Evolutionary conservation across 2,888 invertebrate species (phyloP).

Genomic region (Drosophila recens): DNA sequence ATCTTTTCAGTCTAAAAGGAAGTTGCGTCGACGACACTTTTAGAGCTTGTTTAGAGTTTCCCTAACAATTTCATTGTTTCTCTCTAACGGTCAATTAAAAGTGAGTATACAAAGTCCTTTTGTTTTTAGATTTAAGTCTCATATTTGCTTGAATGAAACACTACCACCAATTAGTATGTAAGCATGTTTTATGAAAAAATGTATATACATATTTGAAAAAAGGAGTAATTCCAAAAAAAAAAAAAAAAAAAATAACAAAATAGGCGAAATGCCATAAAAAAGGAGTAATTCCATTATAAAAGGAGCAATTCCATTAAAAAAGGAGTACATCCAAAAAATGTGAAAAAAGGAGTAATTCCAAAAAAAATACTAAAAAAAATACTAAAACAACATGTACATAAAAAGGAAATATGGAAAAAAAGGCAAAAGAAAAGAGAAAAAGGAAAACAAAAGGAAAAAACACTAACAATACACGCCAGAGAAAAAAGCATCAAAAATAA

Average conservation of each 20-base stretch:
- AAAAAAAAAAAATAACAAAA: conserved; percentile 50
- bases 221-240: conserved; percentile 47
- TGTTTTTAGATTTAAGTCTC: conserved; percentile 24
- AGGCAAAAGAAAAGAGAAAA: conserved; percentile 50
- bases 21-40: conserved; percentile 82
- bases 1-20: conserved; percentile 83
- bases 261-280: conserved; percentile 31
- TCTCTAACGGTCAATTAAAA: conserved; percentile 83
- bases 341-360: conserved; percentile 42
- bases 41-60: conserved; percentile 82
- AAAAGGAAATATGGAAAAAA: conserved; percentile 31
- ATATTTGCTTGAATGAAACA: conserved; percentile 36
- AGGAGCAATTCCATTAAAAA: conserved; percentile 40
- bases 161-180: conserved; percentile 49
- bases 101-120: conserved; percentile 72
- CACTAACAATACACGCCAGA: conserved; percentile 26
- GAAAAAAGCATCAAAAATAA: conserved; percentile 11
- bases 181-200: conserved; percentile 55
- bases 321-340: conserved; percentile 59
- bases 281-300: conserved; percentile 55
- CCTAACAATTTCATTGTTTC: conserved; percentile 84
- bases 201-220: conserved; percentile 32
- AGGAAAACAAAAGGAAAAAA: conserved; percentile 36
- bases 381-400: conserved; percentile 42
- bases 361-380: conserved; percentile 37